Percentiles rank a stretch among this genome's conserved stretches.
Evolutionary conservation across 2,888 invertebrate genomes (phyloP).

Genomic region (Napeogenes sylphis): DNA sequence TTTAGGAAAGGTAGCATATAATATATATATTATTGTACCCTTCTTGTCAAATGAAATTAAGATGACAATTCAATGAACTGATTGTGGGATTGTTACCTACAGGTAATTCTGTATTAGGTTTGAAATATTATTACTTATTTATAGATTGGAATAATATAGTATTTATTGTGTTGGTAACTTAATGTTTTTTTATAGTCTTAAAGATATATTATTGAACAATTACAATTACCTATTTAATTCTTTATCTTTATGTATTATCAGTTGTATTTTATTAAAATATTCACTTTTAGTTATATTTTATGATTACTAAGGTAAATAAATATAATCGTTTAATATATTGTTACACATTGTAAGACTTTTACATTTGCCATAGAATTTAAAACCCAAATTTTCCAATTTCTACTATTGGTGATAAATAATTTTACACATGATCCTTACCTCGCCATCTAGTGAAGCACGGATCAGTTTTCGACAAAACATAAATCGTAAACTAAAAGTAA

Average conservation of each 20-base stretch:
- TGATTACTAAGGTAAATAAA: too few species aligned
- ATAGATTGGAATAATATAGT: background rate
- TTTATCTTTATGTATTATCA: too few species aligned
- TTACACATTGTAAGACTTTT: too few species aligned
- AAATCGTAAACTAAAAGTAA: background rate
- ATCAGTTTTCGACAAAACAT: background rate
- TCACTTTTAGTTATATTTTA: too few species aligned
- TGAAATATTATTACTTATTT: background rate
- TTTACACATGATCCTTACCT: background rate
- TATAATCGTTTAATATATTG: too few species aligned
- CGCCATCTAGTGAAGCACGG: background rate
- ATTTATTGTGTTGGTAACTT: background rate
- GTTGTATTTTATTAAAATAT: too few species aligned
- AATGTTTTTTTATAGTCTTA: too few species aligned
- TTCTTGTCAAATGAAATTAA: conserved; percentile 1
- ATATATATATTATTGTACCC: conserved; percentile 1
- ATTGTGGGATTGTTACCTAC: background rate
- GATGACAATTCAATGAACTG: conserved; percentile 4
- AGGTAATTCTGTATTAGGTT: background rate
- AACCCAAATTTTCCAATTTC: too few species aligned
- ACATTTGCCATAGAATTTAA: too few species aligned
- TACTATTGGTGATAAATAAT: too few species aligned
- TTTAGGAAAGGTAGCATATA: background rate
- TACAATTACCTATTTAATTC: too few species aligned
- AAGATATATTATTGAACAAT: too few species aligned